Conservation (phyloP, 2,888 invertebrate genomes). For the Girardia tigrina region DNA sequence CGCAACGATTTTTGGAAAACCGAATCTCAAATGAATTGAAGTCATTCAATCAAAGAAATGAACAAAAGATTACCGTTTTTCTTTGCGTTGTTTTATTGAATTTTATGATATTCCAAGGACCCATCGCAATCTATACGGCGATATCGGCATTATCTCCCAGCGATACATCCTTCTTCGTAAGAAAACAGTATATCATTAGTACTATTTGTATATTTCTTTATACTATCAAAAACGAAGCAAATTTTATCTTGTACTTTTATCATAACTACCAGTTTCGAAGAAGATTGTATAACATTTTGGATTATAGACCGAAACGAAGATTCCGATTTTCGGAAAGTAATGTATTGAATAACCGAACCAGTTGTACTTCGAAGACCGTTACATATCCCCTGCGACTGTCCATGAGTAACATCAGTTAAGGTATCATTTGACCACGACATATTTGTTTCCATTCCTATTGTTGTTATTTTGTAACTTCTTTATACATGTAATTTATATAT, state of each 20-base stretch:
- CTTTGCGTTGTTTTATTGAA: slow-evolving; percentile 5
- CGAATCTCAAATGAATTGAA: background rate
- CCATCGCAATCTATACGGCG: background rate
- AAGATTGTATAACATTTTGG: background rate
- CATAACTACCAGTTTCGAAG: background rate
- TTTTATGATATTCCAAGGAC: background rate
- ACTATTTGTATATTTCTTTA: background rate
- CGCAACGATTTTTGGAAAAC: background rate
- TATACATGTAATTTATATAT: too few relatives aligned
- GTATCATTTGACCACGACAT: too few relatives aligned
- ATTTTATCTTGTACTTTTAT: background rate
- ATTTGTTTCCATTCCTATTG: too few relatives aligned
- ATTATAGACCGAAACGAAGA: background rate
- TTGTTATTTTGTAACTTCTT: too few relatives aligned
- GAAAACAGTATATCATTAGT: background rate
- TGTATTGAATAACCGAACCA: background rate
- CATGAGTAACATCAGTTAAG: background rate
- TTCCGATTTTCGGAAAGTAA: background rate
- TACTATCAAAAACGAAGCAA: background rate
- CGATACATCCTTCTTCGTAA: background rate
- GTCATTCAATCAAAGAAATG: background rate
- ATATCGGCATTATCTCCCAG: background rate
- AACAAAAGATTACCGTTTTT: background rate
- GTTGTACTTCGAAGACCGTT: background rate
- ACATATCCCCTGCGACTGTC: background rate